A percentile compares a stretch with the other conserved stretches of the same genome.
phyloP scores from a whole-genome alignment of 2,888 invertebrate genomes.

The Ornithoptera priamus region DNA sequence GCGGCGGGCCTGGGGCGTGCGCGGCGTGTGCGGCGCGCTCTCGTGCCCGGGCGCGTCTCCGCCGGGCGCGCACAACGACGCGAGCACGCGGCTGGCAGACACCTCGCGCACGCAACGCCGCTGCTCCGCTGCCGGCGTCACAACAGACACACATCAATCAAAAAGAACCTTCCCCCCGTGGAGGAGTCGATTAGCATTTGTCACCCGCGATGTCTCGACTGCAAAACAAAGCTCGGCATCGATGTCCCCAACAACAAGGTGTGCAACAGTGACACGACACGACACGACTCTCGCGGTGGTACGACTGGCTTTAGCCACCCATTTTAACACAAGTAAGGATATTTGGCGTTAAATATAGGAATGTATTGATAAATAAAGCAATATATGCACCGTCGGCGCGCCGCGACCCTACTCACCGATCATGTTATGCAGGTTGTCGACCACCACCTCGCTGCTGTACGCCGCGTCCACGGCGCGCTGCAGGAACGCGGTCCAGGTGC shows the following conservation, averaged over 20 bases:
- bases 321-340: too few relatives aligned
- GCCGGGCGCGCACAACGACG: conserved; percentile 50
- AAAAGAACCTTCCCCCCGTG: too few relatives aligned
- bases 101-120: conserved; percentile 73
- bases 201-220: too few relatives aligned
- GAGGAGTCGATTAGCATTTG: too few relatives aligned
- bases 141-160: too few relatives aligned
- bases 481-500: conserved; percentile 72
- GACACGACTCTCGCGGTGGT: too few relatives aligned
- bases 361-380: too few relatives aligned
- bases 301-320: too few relatives aligned
- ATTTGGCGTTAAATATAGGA: too few relatives aligned
- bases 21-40: conserved; percentile 40
- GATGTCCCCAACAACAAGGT: too few relatives aligned
- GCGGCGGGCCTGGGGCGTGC: conserved; percentile 40
- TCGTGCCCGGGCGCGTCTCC: conserved; percentile 21
- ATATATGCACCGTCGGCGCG: background rate
- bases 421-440: conserved; percentile 75
- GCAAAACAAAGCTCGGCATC: too few relatives aligned
- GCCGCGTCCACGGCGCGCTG: conserved; percentile 72
- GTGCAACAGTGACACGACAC: too few relatives aligned
- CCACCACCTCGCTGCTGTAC: conserved; percentile 67
- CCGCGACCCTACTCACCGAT: conserved; percentile 55
- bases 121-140: conserved; percentile 65
- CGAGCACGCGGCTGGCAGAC: conserved; percentile 63